A percentile compares a stretch with the other conserved stretches of the same genome.
These are phyloP conservation scores for Bombyx huttoni DNA, from an alignment of 2,888 invertebrate species.

Conservation along the genomic window DNA sequence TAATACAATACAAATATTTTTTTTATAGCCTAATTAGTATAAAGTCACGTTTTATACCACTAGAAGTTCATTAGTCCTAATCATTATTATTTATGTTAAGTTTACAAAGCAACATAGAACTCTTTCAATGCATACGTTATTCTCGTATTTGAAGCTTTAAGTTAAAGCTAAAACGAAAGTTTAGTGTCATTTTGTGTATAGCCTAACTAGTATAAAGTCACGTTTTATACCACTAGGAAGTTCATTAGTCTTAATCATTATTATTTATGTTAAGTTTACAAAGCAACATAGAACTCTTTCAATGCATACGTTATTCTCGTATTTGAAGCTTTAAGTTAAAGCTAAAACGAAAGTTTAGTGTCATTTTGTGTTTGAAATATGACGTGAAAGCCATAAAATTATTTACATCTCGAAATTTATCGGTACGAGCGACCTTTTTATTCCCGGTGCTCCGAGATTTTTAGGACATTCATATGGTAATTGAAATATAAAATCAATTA, in stretches of 20 bases:
- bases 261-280: constrained; percentile 1
- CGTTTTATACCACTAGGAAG: too few species aligned
- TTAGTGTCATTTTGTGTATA: background rate
- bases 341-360: constrained; percentile 25
- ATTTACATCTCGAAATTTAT: too few species aligned
- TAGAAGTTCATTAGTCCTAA: too few species aligned
- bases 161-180: constrained; percentile 35
- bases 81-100: constrained; percentile 2
- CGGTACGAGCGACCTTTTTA: too few species aligned
- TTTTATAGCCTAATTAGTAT: too few species aligned
- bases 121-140: background rate
- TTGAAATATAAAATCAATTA: too few species aligned
- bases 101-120: constrained; percentile 3
- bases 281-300: background rate
- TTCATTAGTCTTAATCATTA: constrained; percentile 1
- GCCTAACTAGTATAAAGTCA: too few species aligned
- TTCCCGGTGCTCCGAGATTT: too few species aligned
- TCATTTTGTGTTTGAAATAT: background rate
- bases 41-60: too few species aligned
- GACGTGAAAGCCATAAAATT: too few species aligned
- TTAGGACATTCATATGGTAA: too few species aligned
- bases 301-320: background rate
- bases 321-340: constrained; percentile 38
- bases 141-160: constrained; percentile 28
- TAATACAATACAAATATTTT: too few species aligned